phyloP scores from a whole-genome alignment of 2,113 vertebrate species.

The Dissostichus mawsoni region DNA sequence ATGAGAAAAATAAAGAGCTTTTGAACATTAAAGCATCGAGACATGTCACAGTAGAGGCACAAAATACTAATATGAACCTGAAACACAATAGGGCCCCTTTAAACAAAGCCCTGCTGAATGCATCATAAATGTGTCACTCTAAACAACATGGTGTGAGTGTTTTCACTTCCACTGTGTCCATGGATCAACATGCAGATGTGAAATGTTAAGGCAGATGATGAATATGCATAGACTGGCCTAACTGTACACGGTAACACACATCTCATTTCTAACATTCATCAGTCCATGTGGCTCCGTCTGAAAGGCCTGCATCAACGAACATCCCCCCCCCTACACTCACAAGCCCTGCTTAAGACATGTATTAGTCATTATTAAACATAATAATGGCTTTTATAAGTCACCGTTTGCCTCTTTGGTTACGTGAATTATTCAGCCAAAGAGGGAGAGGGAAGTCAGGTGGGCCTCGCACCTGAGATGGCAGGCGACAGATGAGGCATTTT shows the following conservation, averaged over 20 bases:
- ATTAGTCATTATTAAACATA: slow-evolving; percentile 88
- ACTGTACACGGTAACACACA: slow-evolving; percentile 30
- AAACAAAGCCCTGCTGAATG: too few relatives aligned
- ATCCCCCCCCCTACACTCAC: slow-evolving; percentile 29
- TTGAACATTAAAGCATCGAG: too few relatives aligned
- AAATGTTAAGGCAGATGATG: slow-evolving; percentile 29
- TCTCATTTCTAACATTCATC: slow-evolving; percentile 71
- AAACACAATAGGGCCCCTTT: too few relatives aligned
- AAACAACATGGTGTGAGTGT: not conserved
- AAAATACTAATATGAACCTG: too few relatives aligned
- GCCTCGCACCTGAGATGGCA: slow-evolving; percentile 77
- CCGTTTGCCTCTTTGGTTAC: slow-evolving; percentile 75
- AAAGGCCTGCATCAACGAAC: slow-evolving; percentile 27
- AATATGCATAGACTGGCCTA: slow-evolving; percentile 39
- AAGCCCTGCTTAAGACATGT: slow-evolving; percentile 62
- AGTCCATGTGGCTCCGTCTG: slow-evolving; percentile 56
- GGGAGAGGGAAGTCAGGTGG: slow-evolving; percentile 74
- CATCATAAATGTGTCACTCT: not conserved
- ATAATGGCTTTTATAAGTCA: slow-evolving; percentile 86
- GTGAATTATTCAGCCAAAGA: slow-evolving; percentile 83
- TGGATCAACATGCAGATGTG: slow-evolving; percentile 23
- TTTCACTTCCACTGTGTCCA: not conserved
- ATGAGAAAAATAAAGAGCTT: too few relatives aligned
- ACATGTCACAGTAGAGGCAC: too few relatives aligned
- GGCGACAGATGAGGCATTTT: slow-evolving; percentile 72